Percentiles rank a stretch among this genome's conserved stretches.
Conservation (phyloP, 2,888 invertebrate genomes). For the Sphaeridia pumilis region DNA sequence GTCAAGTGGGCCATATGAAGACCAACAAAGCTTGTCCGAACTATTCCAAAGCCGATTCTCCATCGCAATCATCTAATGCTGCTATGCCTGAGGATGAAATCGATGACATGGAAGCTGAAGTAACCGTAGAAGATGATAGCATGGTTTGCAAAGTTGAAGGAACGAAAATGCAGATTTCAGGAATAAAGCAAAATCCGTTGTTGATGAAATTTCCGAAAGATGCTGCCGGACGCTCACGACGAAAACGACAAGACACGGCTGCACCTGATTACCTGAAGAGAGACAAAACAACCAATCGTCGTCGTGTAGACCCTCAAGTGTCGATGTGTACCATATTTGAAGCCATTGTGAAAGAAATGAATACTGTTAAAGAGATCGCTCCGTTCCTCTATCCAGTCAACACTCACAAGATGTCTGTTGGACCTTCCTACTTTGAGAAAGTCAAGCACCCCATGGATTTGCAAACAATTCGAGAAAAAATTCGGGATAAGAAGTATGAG, state of each 20-base stretch:
- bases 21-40: constrained; percentile 97
- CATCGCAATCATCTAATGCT: constrained; percentile 52
- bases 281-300: constrained; percentile 70
- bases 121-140: constrained; percentile 60
- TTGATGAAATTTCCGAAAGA: constrained; percentile 67
- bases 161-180: constrained; percentile 81
- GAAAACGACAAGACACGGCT: constrained; percentile 53
- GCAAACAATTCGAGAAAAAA: constrained; percentile 83
- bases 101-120: constrained; percentile 62
- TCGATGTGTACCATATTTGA: constrained; percentile 85
- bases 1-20: constrained; percentile 65
- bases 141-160: constrained; percentile 88
- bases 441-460: constrained; percentile 92
- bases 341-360: constrained; percentile 79
- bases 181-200: constrained; percentile 65
- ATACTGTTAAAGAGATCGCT: constrained; percentile 80
- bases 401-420: constrained; percentile 58
- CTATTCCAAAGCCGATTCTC: constrained; percentile 59
- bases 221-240: constrained; percentile 51
- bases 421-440: constrained; percentile 88
- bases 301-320: constrained; percentile 91
- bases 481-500: constrained; percentile 79
- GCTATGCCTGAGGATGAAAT: constrained; percentile 67
- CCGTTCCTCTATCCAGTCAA: constrained; percentile 92
- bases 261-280: constrained; percentile 81